These are phyloP conservation scores for Spermophilus dauricus DNA, from an alignment of 2,113 vertebrate genomes.

Conservation along the genomic window DNA sequence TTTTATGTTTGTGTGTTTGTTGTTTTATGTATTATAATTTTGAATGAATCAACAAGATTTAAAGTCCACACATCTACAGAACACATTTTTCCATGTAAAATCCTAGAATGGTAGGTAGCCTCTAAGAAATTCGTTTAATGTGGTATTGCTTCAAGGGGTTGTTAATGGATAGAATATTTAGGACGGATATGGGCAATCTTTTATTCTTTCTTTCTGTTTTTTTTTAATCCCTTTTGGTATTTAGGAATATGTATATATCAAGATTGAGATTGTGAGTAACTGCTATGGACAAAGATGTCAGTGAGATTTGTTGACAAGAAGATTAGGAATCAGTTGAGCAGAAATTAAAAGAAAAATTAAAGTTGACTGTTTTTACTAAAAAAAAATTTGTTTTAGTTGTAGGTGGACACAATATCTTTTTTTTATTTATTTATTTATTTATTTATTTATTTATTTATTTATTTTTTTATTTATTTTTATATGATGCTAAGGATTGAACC, in stretches of 20 bases:
- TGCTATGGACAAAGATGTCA: conserved; percentile 58
- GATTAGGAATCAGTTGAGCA: conserved; percentile 38
- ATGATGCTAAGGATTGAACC: no score
- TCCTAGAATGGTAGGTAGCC: conserved; percentile 21
- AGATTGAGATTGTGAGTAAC: conserved; percentile 41
- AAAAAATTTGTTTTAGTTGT: no score
- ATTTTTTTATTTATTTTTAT: no score
- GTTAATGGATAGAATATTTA: conserved; percentile 30
- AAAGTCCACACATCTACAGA: conserved; percentile 30
- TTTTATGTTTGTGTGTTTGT: conserved; percentile 48
- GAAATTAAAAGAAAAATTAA: conserved; percentile 69
- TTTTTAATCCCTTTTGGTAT: background rate
- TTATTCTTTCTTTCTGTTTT: background rate
- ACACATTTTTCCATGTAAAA: conserved; percentile 30
- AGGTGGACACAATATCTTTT: no score
- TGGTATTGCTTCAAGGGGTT: background rate
- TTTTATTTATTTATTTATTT: no score
- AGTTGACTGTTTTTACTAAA: background rate
- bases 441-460: no score
- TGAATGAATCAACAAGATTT: conserved; percentile 45
- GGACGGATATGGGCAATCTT: background rate
- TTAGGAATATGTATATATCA: conserved; percentile 32
- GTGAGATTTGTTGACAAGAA: conserved; percentile 61
- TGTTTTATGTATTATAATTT: conserved; percentile 46
- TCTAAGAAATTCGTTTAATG: conserved; percentile 16